Conservation (phyloP, 1,140 invertebrate species). For the Idris sp. region DNA sequence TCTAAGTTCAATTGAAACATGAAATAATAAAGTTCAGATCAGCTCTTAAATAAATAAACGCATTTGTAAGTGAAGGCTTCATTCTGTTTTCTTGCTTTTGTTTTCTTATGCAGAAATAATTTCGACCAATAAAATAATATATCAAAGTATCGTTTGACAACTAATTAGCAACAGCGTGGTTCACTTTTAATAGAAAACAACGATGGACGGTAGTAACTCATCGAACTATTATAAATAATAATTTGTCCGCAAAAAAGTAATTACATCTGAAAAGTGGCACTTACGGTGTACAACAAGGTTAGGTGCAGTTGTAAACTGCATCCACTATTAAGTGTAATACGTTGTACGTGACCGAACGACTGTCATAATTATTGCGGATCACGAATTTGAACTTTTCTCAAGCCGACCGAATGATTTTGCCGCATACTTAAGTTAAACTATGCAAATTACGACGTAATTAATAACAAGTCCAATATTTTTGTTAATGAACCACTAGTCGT, state of each 20-base stretch:
- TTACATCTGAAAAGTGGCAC: conserved; percentile 24
- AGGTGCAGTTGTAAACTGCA: conserved; percentile 36
- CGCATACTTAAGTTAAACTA: conserved; percentile 1
- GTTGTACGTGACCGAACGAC: conserved; percentile 41
- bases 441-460: conserved; percentile 31
- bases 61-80: no score
- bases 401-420: conserved; percentile 12
- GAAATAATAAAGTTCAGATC: conserved; percentile 41
- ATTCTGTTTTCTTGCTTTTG: conserved; percentile 6
- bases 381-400: conserved; percentile 43
- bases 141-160: conserved; percentile 24
- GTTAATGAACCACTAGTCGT: conserved; percentile 30
- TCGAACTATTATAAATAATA: conserved; percentile 31
- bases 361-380: conserved; percentile 45
- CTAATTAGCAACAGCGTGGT: conserved; percentile 16
- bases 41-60: conserved; percentile 14
- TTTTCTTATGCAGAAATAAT: conserved; percentile 10
- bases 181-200: conserved; percentile 19
- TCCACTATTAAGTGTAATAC: conserved; percentile 44
- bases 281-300: conserved; percentile 37
- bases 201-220: conserved; percentile 13
- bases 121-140: conserved; percentile 14
- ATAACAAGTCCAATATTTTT: conserved; percentile 29
- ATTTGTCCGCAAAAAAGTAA: conserved; percentile 38
- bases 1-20: conserved; percentile 28